Conservation (phyloP, 2,888 invertebrate species). For the Linnaemya vulpina region DNA sequence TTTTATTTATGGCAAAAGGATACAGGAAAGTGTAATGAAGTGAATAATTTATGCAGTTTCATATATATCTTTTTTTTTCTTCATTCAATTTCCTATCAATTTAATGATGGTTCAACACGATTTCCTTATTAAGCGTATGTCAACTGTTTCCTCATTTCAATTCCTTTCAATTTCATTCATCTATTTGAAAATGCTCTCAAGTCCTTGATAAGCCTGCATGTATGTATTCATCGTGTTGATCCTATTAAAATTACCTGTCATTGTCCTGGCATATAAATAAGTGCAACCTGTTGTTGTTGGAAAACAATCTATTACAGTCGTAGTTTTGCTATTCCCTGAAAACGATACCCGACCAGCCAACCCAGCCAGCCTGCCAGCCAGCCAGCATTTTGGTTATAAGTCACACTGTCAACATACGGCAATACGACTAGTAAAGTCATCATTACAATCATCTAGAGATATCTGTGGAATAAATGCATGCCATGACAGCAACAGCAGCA, state of each 20-base stretch:
- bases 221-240: conserved; percentile 67
- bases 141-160: conserved; percentile 11
- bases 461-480: conserved; percentile 16
- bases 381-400: conserved; percentile 75
- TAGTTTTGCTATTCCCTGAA: conserved; percentile 15
- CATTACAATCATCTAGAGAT: conserved; percentile 69
- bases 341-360: no score
- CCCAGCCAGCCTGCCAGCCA: no score
- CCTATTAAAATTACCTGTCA: conserved; percentile 81
- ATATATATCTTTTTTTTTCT: background rate
- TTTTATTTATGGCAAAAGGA: background rate
- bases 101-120: background rate
- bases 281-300: conserved; percentile 52
- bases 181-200: conserved; percentile 4
- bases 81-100: background rate
- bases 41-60: background rate
- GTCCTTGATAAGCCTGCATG: conserved; percentile 6
- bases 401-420: conserved; percentile 72
- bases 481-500: background rate
- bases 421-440: conserved; percentile 64
- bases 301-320: conserved; percentile 65
- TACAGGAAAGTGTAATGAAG: background rate
- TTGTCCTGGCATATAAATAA: conserved; percentile 69
- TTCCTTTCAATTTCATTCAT: background rate
- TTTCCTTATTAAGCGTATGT: conserved; percentile 35